Base-by-base conservation (phyloP, 2,113 vertebrate genomes). In the Genyomyrus donnyi region DNA sequence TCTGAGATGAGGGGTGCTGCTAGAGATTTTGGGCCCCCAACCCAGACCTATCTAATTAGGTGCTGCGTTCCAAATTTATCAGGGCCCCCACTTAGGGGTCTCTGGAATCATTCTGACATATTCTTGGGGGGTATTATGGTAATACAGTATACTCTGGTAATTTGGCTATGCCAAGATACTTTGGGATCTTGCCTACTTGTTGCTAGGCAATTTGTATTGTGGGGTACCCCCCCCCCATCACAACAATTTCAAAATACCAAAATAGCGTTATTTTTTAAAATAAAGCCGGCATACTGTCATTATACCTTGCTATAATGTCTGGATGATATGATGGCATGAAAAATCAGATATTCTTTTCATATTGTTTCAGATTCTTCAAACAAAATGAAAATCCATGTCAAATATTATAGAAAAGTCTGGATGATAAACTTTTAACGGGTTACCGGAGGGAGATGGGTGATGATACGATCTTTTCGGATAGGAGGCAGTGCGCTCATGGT, bases 401-500 rank as follows among this genome's bases (percentile, higher is more conserved):
- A 35, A 39, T 39, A 77, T 39, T 77, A 77, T 8, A 77, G 4
- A 77, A 77, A 74, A 39, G 1, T 35, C 19, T 45, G 80, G 45
- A 21, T 85, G 83, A 21, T 13, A 52, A 53, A 50, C n/a, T 4
- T 87, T 42, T 9, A 39, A 62, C 0, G 24, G 11, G 88, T 89
- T 96, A 98, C 98, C 96, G 94, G 92, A 45, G 98, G 98, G 89
- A 99, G 96, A 91, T 96, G 95, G 2, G 96, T 93, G 53, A 99
- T 96, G 91, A 99, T 90, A 24, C 98, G 95, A 94, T 99, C 98
- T 94, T 96, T 96, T 90, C 98, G 95, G 77, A 99, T 96, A 0
- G 98, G 98, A 52, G 98, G 97, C 90, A 98, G 93, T 24, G 98
- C 93, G 48, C 97, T 99, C 98, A 98, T 98, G 89, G 88, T 87